A percentile compares a stretch with the other conserved stretches of the same genome.
Evolutionary conservation across 2,113 vertebrate species (phyloP).

Genomic region (Neolamprologus falcicula): DNA sequence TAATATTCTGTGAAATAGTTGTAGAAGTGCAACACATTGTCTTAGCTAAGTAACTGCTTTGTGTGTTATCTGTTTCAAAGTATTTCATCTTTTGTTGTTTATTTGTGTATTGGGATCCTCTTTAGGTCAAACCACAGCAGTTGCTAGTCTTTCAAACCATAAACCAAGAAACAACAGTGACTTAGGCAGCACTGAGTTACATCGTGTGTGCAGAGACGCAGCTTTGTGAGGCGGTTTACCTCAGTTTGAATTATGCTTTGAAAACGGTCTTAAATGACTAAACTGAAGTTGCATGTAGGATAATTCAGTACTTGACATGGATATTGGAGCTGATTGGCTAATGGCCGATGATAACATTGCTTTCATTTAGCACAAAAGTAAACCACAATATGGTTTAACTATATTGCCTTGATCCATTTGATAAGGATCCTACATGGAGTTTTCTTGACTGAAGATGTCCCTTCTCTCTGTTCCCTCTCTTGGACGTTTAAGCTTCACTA

Average conservation of each 20-base stretch:
- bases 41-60: background rate
- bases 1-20: background rate
- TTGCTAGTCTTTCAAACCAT: background rate
- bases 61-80: background rate
- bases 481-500: background rate
- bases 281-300: background rate
- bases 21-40: background rate
- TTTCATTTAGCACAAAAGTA: background rate
- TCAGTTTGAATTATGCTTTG: background rate
- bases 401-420: background rate
- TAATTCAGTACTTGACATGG: background rate
- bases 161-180: background rate
- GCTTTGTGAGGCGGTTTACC: background rate
- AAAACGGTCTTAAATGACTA: background rate
- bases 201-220: background rate
- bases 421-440: background rate
- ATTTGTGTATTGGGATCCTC: background rate
- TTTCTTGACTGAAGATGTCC: background rate
- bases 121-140: background rate
- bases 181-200: rapidly evolving
- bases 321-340: background rate
- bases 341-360: background rate
- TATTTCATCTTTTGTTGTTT: background rate
- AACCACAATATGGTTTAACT: background rate
- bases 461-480: background rate